Percentiles rank a stretch among this genome's conserved stretches.
phyloP scores from a whole-genome alignment of 2,113 vertebrate genomes.

The Rhagologus leucostigma region DNA sequence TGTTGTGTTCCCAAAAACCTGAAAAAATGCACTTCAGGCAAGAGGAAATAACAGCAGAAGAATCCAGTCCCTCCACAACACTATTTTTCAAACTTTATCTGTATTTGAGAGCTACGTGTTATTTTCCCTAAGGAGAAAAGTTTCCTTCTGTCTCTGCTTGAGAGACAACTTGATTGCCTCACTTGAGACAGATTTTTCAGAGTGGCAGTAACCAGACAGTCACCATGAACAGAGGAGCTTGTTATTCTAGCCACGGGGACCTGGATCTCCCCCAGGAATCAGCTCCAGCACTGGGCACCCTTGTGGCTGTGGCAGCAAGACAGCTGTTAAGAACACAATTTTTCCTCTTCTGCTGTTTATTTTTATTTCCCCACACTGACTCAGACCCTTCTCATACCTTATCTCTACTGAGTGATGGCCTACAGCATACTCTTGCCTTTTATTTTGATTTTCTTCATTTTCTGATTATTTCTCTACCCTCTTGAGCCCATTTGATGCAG shows the following conservation, averaged over 20 bases:
- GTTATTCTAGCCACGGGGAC: neutral
- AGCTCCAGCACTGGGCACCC: neutral
- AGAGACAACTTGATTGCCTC: slow-evolving; percentile 56
- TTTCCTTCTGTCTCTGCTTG: slow-evolving; percentile 16
- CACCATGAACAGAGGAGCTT: neutral
- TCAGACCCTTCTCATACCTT: neutral
- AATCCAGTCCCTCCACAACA: neutral
- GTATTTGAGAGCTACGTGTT: neutral
- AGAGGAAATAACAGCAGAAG: neutral
- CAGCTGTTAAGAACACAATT: neutral
- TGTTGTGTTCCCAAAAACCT: neutral
- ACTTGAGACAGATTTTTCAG: slow-evolving; percentile 48
- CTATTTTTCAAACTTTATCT: slow-evolving; percentile 37
- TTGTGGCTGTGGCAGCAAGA: neutral
- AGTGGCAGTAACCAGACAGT: neutral
- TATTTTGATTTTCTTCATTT: neutral
- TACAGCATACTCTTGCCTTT: neutral
- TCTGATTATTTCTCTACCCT: neutral
- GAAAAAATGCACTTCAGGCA: neutral
- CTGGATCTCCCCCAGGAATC: neutral
- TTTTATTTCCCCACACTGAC: neutral
- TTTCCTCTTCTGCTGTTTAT: neutral
- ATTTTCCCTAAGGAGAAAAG: slow-evolving; percentile 45
- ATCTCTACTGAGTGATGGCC: neutral
- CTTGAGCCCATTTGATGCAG: neutral